Evolutionary conservation across 2,113 vertebrate species (phyloP).

Genomic region (Orientallactaga bullata): DNA sequence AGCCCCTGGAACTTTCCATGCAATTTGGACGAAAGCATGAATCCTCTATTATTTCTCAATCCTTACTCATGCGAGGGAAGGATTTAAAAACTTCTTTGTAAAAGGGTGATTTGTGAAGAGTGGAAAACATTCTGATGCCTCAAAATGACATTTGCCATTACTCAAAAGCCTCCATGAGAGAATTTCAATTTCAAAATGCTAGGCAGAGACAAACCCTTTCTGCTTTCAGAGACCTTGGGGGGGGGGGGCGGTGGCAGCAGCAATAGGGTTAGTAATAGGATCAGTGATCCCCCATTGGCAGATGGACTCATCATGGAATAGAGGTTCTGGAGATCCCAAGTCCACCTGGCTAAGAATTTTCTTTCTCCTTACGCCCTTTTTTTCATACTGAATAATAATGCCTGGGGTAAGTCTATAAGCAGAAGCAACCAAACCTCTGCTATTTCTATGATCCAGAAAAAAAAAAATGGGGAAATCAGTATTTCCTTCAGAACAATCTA

Average conservation of each 20-base stretch:
- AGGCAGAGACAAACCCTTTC: neutral
- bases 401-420: slow-evolving; percentile 32
- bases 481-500: slow-evolving; percentile 65
- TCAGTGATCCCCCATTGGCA: neutral
- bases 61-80: slow-evolving; percentile 31
- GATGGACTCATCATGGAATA: neutral
- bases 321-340: neutral
- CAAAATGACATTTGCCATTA: slow-evolving; percentile 60
- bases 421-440: slow-evolving; percentile 36
- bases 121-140: slow-evolving; percentile 61
- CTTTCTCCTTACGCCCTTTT: slow-evolving; percentile 4
- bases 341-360: neutral
- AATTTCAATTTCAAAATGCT: slow-evolving; percentile 70
- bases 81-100: slow-evolving; percentile 61
- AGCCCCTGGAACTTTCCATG: slow-evolving; percentile 76
- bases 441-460: slow-evolving; percentile 28
- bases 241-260: no score
- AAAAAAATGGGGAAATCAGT: slow-evolving; percentile 54
- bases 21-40: slow-evolving; percentile 55
- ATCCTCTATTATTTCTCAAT: slow-evolving; percentile 72
- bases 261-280: neutral
- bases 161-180: slow-evolving; percentile 49
- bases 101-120: slow-evolving; percentile 55
- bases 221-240: neutral
- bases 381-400: slow-evolving; percentile 26